Percentiles rank a stretch among this genome's conserved stretches.
Evolutionary conservation across 2,113 vertebrate species (phyloP).

Genomic region (Bos taurus): ARS-UCD2.0 NC_037329.1:118893001-118893500

Average conservation of each 20-base stretch:
- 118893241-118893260: background rate
- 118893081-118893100: background rate
- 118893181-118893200: background rate
- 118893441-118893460: background rate
- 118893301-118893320: background rate
- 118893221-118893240: background rate
- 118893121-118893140: background rate
- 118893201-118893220: background rate
- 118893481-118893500: background rate
- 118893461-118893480: background rate
- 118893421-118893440: background rate
- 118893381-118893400: background rate
- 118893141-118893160: constrained; percentile 1
- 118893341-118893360: background rate
- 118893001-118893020: constrained; percentile 12
- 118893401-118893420: background rate
- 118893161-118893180: background rate
- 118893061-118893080: background rate
- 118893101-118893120: background rate
- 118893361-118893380: background rate
- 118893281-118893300: background rate
- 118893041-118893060: background rate
- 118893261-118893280: background rate
- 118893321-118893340: background rate
- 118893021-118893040: background rate